A percentile compares a stretch with the other conserved stretches of the same genome.
These are phyloP conservation scores for Ellobius talpinus DNA, from an alignment of 2,113 vertebrate species.

Conservation along the genomic window DNA sequence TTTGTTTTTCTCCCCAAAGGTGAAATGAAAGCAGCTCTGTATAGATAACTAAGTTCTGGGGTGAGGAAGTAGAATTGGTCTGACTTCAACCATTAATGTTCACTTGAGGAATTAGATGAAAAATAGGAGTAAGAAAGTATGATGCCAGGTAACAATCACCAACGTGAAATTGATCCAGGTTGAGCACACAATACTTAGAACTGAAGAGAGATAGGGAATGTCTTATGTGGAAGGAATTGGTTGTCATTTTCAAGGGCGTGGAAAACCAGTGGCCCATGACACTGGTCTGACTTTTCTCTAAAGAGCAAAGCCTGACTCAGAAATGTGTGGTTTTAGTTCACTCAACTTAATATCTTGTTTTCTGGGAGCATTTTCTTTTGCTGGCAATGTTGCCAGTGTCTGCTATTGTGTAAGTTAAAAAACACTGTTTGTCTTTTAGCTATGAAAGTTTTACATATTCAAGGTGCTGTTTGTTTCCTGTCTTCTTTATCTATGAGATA, in stretches of 20 bases:
- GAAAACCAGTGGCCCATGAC: neutral
- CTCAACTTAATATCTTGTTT: conserved; percentile 41
- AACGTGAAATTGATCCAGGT: conserved; percentile 73
- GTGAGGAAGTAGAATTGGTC: conserved; percentile 72
- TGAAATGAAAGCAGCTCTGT: conserved; percentile 74
- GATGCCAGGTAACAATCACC: conserved; percentile 79
- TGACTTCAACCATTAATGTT: conserved; percentile 81
- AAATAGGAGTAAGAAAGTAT: conserved; percentile 76
- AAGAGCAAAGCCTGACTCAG: conserved; percentile 54
- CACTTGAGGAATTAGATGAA: conserved; percentile 77
- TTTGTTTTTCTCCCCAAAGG: conserved; percentile 63
- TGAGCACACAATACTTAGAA: conserved; percentile 70
- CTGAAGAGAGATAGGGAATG: conserved; percentile 39
- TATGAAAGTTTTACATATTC: conserved; percentile 8
- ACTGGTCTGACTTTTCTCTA: conserved; percentile 52
- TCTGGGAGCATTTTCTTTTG: conserved; percentile 50
- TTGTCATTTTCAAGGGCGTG: neutral
- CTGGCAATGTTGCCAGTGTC: neutral
- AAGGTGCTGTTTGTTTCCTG: conserved; percentile 32
- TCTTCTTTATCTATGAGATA: conserved; percentile 54
- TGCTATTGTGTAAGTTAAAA: conserved; percentile 44
- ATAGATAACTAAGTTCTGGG: conserved; percentile 84
- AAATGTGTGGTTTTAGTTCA: conserved; percentile 52
- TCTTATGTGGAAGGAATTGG: neutral
- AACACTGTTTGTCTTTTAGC: conserved; percentile 42